Evolutionary conservation across 2,113 vertebrate species (phyloP).

Genomic region (Lipotes vexillifer): DNA sequence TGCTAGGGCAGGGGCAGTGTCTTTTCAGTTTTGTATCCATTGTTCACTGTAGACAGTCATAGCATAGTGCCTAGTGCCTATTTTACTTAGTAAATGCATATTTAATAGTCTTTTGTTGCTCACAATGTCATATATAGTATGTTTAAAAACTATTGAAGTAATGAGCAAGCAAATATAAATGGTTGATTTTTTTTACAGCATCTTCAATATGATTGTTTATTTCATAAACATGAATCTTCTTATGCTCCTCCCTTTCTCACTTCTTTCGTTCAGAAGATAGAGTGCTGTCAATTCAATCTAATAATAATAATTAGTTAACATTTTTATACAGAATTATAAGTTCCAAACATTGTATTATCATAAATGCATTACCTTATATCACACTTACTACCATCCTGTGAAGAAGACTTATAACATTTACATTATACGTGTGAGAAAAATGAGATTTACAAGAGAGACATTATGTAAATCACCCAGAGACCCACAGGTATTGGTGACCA

Average conservation of each 20-base stretch:
- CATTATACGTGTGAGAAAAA: not conserved
- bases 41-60: not conserved
- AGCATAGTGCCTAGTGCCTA: not conserved
- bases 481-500: not conserved
- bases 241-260: not conserved
- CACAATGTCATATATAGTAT: not conserved
- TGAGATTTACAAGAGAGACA: not conserved
- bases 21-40: not conserved
- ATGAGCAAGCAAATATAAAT: not conserved
- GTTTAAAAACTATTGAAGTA: not conserved
- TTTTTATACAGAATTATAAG: not conserved
- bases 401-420: not conserved
- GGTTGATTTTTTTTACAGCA: not conserved
- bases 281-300: not conserved
- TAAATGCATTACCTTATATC: not conserved
- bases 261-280: not conserved
- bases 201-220: not conserved
- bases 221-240: not conserved
- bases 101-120: not conserved
- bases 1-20: not conserved
- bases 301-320: not conserved
- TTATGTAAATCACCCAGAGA: not conserved
- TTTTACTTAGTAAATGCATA: not conserved
- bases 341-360: not conserved
- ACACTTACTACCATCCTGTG: not conserved